These are phyloP conservation scores for Percopsis transmontana DNA, from an alignment of 2,113 vertebrate genomes.

Conservation along the genomic window DNA sequence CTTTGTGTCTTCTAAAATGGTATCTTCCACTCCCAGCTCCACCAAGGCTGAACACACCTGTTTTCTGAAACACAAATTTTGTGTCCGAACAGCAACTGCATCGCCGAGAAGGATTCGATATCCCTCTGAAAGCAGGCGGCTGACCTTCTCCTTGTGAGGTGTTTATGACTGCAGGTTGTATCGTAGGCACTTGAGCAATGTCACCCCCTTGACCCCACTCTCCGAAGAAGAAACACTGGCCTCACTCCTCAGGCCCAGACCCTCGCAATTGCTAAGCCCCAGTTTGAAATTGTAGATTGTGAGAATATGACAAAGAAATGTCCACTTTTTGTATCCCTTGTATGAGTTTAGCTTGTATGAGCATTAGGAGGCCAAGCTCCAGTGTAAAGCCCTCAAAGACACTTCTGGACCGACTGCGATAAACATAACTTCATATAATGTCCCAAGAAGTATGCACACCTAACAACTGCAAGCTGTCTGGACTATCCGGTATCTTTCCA, in stretches of 20 bases:
- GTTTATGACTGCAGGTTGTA: constrained; percentile 56
- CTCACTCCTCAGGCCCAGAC: constrained; percentile 7
- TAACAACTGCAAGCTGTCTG: constrained; percentile 17
- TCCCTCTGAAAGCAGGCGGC: constrained; percentile 8
- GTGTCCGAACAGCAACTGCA: constrained; percentile 46
- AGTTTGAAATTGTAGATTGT: constrained; percentile 51
- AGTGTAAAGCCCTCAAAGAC: constrained; percentile 23
- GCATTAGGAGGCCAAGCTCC: neutral
- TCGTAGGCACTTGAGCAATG: constrained; percentile 37
- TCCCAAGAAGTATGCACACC: constrained; percentile 1
- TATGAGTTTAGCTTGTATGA: neutral
- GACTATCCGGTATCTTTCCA: constrained; percentile 15
- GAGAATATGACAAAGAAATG: constrained; percentile 30
- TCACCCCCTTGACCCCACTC: constrained; percentile 16
- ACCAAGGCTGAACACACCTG: constrained; percentile 54
- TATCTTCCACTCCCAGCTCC: neutral
- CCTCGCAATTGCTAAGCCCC: constrained; percentile 13
- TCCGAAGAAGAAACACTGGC: constrained; percentile 8
- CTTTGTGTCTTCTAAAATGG: neutral
- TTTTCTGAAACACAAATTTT: constrained; percentile 26
- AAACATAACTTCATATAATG: constrained; percentile 31
- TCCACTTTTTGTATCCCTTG: constrained; percentile 18
- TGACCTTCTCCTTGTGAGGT: constrained; percentile 36
- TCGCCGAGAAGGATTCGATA: constrained; percentile 6
- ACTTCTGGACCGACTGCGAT: constrained; percentile 17